Percentiles rank a stretch among this genome's conserved stretches.
Conservation (phyloP, 2,888 invertebrate genomes). For the Apodemia duryi region DNA sequence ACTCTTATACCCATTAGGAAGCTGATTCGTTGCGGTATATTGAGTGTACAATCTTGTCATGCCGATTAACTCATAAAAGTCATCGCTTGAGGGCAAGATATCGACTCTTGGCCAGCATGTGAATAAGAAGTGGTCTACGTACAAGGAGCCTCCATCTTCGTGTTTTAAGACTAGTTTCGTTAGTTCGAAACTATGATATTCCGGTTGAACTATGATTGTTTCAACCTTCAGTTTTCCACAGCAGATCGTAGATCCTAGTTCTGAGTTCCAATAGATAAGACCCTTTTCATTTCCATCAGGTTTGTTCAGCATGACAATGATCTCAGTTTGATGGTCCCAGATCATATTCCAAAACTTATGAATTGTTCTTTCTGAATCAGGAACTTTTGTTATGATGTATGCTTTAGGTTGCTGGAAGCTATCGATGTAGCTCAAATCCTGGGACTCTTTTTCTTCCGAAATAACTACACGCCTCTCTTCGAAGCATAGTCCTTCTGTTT, state of each 20-base stretch:
- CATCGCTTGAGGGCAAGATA: not conserved
- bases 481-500: not conserved
- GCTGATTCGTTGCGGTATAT: not conserved
- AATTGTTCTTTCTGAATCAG: not conserved
- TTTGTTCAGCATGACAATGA: conserved; percentile 10
- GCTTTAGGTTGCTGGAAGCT: not conserved
- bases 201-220: conserved; percentile 7
- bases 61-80: not conserved
- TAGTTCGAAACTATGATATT: not conserved
- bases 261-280: conserved; percentile 13
- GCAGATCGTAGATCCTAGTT: conserved; percentile 8
- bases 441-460: not conserved
- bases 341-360: not conserved
- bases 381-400: not conserved
- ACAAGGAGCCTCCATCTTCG: conserved; percentile 15
- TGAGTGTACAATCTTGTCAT: not conserved
- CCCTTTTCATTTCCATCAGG: conserved; percentile 15
- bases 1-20: not conserved
- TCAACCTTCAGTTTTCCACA: conserved; percentile 15
- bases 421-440: not conserved
- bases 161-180: conserved; percentile 1
- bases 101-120: not conserved
- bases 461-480: not conserved
- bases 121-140: conserved; percentile 13
- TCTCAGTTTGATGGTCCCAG: not conserved